These are phyloP conservation scores for Hormiphora californensis DNA, from an alignment of 37 sponge, comb jelly and placozoan genomes.

Conservation along the genomic window DNA sequence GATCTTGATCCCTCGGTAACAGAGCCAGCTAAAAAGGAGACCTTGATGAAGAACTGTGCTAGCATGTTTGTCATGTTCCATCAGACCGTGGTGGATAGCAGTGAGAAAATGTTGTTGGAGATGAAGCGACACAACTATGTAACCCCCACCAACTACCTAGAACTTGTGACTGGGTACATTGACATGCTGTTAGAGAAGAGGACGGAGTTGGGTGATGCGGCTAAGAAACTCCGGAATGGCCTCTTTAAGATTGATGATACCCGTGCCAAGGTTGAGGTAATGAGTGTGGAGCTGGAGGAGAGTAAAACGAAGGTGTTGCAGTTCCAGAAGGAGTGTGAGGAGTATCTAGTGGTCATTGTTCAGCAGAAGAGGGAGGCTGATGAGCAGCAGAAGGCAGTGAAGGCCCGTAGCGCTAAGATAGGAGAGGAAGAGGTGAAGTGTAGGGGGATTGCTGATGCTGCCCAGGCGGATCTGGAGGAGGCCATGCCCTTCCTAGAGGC, in stretches of 20 bases:
- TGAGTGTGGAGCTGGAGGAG: slow-evolving; percentile 91
- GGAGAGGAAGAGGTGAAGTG: slow-evolving; percentile 92
- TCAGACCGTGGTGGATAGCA: slow-evolving; percentile 86
- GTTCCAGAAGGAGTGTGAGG: slow-evolving; percentile 99
- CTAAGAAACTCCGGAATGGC: slow-evolving; percentile 84
- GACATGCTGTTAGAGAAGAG: slow-evolving; percentile 82
- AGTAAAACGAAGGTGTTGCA: slow-evolving; percentile 78
- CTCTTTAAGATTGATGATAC: slow-evolving; percentile 90
- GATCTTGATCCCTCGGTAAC: slow-evolving; percentile 50
- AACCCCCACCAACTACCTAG: slow-evolving; percentile 98
- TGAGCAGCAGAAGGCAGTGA: slow-evolving; percentile 88
- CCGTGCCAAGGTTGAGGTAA: slow-evolving; percentile 86
- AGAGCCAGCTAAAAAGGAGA: slow-evolving; percentile 40
- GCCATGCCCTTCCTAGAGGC: slow-evolving; percentile 91
- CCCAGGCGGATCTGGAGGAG: slow-evolving; percentile 92
- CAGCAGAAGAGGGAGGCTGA: slow-evolving; percentile 97
- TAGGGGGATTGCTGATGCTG: slow-evolving; percentile 75
- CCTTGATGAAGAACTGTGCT: slow-evolving; percentile 68
- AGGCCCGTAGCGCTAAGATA: slow-evolving; percentile 89
- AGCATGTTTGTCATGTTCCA: slow-evolving; percentile 83
- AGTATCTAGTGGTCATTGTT: slow-evolving; percentile 91
- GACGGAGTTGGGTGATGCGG: slow-evolving; percentile 88
- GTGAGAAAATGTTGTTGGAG: slow-evolving; percentile 87
- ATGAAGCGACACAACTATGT: slow-evolving; percentile 98
- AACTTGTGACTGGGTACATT: slow-evolving; percentile 94